A percentile compares a stretch with the other conserved stretches of the same genome.
phyloP scores from a whole-genome alignment of 2,113 vertebrate species.

The Saccopteryx leptura region DNA sequence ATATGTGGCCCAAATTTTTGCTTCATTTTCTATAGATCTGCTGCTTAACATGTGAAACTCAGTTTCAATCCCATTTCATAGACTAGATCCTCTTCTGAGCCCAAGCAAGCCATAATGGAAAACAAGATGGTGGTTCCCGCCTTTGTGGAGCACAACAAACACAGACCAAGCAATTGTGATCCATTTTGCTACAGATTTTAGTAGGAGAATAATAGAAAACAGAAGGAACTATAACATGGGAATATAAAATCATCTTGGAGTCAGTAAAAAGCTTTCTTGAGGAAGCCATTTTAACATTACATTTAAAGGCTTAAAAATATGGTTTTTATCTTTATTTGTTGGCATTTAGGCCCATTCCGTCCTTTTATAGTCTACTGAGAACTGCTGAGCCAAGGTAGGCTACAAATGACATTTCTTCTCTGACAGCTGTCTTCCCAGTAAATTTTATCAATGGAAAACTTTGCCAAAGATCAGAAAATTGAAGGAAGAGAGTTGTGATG shows the following conservation, averaged over 20 bases:
- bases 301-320: background rate
- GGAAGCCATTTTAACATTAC: background rate
- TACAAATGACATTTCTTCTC: background rate
- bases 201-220: background rate
- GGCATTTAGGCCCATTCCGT: background rate
- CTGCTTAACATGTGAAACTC: background rate
- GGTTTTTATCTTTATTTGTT: background rate
- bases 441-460: background rate
- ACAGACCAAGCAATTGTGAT: background rate
- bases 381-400: background rate
- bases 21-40: background rate
- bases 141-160: background rate
- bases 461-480: background rate
- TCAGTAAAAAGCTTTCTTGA: background rate
- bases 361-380: background rate
- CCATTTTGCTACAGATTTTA: background rate
- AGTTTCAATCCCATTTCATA: background rate
- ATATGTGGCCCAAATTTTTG: background rate
- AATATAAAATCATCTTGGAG: background rate
- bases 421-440: background rate
- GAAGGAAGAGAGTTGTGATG: background rate
- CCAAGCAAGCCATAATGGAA: background rate
- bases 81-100: background rate
- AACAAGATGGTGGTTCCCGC: background rate
- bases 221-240: background rate